Conservation (phyloP, 2,113 vertebrate genomes). For the Malurus alboscapulatus region DNA sequence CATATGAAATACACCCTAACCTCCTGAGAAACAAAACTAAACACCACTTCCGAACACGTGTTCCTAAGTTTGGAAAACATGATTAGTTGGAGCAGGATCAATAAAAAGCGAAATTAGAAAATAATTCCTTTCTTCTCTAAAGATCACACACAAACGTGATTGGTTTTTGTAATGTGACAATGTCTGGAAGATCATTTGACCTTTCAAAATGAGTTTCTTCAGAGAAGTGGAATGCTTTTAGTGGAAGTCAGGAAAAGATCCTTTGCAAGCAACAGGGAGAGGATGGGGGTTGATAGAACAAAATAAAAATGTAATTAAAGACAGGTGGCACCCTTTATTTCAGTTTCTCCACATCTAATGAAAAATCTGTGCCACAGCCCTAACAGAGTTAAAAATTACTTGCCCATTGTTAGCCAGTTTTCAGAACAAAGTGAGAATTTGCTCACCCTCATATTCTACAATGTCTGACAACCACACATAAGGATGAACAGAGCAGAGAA, state of each 20-base stretch:
- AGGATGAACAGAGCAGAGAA: not conserved
- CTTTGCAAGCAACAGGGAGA: not conserved
- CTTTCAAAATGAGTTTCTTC: not conserved
- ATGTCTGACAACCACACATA: not conserved
- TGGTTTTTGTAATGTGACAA: not conserved
- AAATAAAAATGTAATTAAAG: not conserved
- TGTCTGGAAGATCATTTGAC: constrained; percentile 13
- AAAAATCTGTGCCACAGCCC: not conserved
- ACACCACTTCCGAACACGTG: constrained; percentile 4
- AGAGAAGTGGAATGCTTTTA: not conserved
- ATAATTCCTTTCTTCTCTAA: constrained; percentile 1
- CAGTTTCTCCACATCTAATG: not conserved
- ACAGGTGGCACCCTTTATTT: not conserved
- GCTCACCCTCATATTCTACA: not conserved
- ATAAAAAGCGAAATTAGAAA: not conserved
- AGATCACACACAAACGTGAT: not conserved
- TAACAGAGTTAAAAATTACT: not conserved
- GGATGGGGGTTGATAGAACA: not conserved
- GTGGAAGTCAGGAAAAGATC: not conserved
- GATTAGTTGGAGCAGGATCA: constrained; percentile 19
- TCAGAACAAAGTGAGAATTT: not conserved
- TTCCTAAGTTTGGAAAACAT: not conserved
- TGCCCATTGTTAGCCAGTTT: not conserved
- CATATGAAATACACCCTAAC: constrained; percentile 14
- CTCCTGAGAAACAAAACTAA: constrained; percentile 17